phyloP scores from a whole-genome alignment of 1,140 invertebrate genomes.

The Drosophila dunni region DNA sequence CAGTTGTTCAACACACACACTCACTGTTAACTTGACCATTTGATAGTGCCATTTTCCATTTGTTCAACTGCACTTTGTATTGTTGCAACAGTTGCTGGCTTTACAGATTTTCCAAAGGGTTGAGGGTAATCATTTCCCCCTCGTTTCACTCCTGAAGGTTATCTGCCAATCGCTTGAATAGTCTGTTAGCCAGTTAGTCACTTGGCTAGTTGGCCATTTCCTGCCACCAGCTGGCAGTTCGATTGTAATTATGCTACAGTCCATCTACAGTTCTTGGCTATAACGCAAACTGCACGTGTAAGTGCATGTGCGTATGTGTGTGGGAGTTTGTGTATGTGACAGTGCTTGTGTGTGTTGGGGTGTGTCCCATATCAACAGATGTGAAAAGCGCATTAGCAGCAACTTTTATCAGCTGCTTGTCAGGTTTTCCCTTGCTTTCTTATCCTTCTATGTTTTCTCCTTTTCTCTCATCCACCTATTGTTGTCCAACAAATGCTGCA shows the following conservation, averaged over 20 bases:
- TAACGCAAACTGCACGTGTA: constrained; percentile 44
- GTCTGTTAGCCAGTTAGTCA: constrained; percentile 40
- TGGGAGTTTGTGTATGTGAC: neutral
- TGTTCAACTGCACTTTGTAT: constrained; percentile 50
- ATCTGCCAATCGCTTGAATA: constrained; percentile 15
- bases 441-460: neutral
- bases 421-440: constrained; percentile 20
- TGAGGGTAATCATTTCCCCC: constrained; percentile 4
- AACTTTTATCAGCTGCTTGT: constrained; percentile 57
- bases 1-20: constrained; percentile 24
- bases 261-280: constrained; percentile 62
- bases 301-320: neutral
- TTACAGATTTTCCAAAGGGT: constrained; percentile 21
- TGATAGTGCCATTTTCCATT: constrained; percentile 26
- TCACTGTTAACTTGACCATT: constrained; percentile 35
- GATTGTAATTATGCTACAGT: constrained; percentile 73
- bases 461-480: neutral
- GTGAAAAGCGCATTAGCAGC: constrained; percentile 61
- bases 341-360: neutral
- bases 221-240: constrained; percentile 49
- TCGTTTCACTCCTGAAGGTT: constrained; percentile 15
- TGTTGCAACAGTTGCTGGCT: constrained; percentile 31
- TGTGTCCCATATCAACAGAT: constrained; percentile 43
- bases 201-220: constrained; percentile 60
- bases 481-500: neutral